Base-by-base conservation (phyloP, 2,797 vertebrate genomes). In the Rhodeus uyekii region DNA sequence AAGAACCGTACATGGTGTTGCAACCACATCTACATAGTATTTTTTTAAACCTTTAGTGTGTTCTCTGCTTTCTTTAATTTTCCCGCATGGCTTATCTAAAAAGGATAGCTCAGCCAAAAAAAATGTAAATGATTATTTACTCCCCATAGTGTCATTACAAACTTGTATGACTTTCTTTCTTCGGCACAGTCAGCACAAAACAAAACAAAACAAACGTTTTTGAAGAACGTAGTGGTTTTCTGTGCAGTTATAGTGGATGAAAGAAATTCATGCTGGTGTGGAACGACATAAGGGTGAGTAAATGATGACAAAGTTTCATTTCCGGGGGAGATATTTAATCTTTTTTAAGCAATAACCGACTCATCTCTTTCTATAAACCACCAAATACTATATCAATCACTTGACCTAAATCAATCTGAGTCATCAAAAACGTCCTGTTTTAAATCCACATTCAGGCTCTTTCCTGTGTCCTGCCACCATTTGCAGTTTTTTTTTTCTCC, bases 401-500 rank as follows among this genome's bases (percentile, higher is more conserved):
- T 74, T 75, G 71, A 81, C 71, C 71, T 50, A 81, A 55, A 81
- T 81, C 65, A 69, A 19, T 60, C 58, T 0, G 44, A 27, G 42
- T 63, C 32, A 64, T 81, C 46, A 65, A 63, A 75, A 74, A 34
- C 13, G 8, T 55, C 24, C 44, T 0, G 12, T 61, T 64, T 81
- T 81, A 53, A 65, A 65, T 22, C 44, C 61, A 53, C 44, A 65
- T 74, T 48, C 19, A 14, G 36, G 13, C 46, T 75, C 24, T 65
- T 75, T 53, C 55, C 67, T 34, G 55, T 46, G 55, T 13, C 24
- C 44, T 38, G 46, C 44, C 76, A 65, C 46, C 80, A 74, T 75
- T 65, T 75, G 71, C 42, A 50, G 55, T 27, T 73, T 50, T 53
- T 50, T 10, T 72, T 38, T 24, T 46, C 3, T n/a, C n/a, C n/a